These are phyloP conservation scores for Chloroclystis v-ata DNA, from an alignment of 2,888 invertebrate genomes.

Conservation along the genomic window DNA sequence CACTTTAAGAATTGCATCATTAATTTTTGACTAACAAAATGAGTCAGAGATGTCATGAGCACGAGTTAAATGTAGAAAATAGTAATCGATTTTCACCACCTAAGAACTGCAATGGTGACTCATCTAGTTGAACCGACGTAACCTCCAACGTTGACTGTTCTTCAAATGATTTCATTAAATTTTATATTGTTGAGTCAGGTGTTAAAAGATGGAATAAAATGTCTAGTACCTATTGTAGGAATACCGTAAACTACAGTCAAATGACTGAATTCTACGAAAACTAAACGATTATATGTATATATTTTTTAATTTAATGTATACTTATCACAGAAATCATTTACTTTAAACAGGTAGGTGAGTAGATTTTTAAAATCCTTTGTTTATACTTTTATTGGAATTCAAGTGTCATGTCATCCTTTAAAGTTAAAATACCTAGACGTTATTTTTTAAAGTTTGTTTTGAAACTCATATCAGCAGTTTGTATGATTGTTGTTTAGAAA, in stretches of 20 bases:
- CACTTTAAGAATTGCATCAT: conserved; percentile 11
- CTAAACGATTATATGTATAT: too few relatives aligned
- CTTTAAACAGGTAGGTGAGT: too few relatives aligned
- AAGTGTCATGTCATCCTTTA: too few relatives aligned
- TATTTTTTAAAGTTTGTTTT: too few relatives aligned
- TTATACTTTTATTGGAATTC: too few relatives aligned
- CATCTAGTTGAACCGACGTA: conserved; percentile 4
- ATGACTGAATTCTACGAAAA: too few relatives aligned
- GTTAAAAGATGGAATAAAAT: conserved; percentile 8
- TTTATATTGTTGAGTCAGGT: conserved; percentile 26
- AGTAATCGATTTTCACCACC: not conserved
- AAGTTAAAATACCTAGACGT: too few relatives aligned
- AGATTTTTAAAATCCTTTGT: too few relatives aligned
- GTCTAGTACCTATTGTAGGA: not conserved
- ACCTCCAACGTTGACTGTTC: conserved; percentile 16
- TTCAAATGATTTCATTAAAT: conserved; percentile 22
- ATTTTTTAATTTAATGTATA: too few relatives aligned
- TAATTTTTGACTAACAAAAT: conserved; percentile 6
- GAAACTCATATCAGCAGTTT: too few relatives aligned
- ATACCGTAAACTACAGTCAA: not conserved
- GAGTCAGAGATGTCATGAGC: conserved; percentile 5
- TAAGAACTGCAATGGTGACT: not conserved
- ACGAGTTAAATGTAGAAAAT: not conserved
- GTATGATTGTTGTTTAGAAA: too few relatives aligned
- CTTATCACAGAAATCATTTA: too few relatives aligned